A percentile compares a stretch with the other conserved stretches of the same genome.
phyloP scores from a whole-genome alignment of 2,888 invertebrate genomes.

The Noctuana brunneofusca region DNA sequence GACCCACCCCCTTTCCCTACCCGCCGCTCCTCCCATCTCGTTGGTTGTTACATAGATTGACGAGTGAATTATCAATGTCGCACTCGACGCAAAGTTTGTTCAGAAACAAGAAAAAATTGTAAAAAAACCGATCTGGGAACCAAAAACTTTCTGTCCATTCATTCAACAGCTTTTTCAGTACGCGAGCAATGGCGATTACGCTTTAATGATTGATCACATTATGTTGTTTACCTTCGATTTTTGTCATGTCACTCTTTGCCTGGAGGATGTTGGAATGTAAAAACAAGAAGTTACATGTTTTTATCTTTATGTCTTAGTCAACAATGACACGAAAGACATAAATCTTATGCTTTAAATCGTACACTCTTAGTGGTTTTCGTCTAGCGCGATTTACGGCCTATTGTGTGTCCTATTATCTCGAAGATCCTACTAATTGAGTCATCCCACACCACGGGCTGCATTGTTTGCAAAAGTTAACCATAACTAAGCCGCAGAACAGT shows the following conservation, averaged over 20 bases:
- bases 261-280: conserved; percentile 29
- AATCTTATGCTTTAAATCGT: conserved; percentile 41
- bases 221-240: conserved; percentile 67
- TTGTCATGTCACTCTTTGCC: conserved; percentile 62
- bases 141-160: conserved; percentile 67
- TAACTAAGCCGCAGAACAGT: conserved; percentile 52
- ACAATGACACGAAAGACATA: conserved; percentile 37
- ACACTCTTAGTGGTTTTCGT: conserved; percentile 43
- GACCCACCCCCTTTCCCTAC: not conserved
- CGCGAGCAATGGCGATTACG: conserved; percentile 60
- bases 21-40: not conserved
- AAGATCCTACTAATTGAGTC: conserved; percentile 75
- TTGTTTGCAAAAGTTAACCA: conserved; percentile 78
- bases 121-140: conserved; percentile 62
- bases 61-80: conserved; percentile 78
- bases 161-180: conserved; percentile 60
- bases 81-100: conserved; percentile 72
- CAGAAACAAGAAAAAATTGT: conserved; percentile 59
- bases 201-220: conserved; percentile 74
- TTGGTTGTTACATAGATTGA: conserved; percentile 63
- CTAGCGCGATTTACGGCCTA: conserved; percentile 66
- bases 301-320: conserved; percentile 35
- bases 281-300: conserved; percentile 28
- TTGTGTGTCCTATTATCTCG: conserved; percentile 67
- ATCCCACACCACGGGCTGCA: conserved; percentile 69